Evolutionary conservation across 2,113 vertebrate species (phyloP).

Genomic region (Turnix velox): DNA sequence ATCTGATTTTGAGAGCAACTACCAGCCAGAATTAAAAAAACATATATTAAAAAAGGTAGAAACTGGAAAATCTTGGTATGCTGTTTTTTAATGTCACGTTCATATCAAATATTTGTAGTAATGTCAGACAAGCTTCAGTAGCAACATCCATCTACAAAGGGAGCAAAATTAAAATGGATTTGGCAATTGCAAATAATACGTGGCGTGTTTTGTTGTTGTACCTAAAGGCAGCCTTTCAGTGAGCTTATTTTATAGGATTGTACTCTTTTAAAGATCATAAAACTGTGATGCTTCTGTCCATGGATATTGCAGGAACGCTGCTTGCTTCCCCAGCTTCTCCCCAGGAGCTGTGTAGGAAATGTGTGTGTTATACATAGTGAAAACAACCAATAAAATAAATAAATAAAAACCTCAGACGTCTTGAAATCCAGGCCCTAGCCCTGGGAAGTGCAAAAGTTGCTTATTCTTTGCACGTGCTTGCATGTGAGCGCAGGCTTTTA

Average conservation of each 20-base stretch:
- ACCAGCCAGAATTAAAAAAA: neutral
- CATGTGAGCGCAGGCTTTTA: neutral
- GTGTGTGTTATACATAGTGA: neutral
- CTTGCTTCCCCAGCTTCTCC: constrained; percentile 1
- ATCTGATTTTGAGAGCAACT: neutral
- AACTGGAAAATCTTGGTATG: neutral
- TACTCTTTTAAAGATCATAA: neutral
- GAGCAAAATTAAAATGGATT: neutral
- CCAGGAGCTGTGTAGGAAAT: neutral
- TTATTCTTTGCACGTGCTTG: neutral
- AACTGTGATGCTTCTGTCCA: neutral
- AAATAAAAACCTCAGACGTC: neutral
- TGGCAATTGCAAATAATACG: neutral
- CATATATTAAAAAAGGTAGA: neutral
- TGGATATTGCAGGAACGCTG: neutral
- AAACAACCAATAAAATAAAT: neutral
- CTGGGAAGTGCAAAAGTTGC: neutral
- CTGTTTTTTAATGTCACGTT: neutral
- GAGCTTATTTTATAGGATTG: neutral
- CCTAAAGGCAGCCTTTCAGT: neutral
- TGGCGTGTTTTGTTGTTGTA: neutral
- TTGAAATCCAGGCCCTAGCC: neutral
- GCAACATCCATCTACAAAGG: neutral
- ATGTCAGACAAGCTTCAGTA: neutral
- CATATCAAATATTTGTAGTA: neutral